Base-by-base conservation (phyloP, 1,140 invertebrate species). In the Bombus confusus region DNA sequence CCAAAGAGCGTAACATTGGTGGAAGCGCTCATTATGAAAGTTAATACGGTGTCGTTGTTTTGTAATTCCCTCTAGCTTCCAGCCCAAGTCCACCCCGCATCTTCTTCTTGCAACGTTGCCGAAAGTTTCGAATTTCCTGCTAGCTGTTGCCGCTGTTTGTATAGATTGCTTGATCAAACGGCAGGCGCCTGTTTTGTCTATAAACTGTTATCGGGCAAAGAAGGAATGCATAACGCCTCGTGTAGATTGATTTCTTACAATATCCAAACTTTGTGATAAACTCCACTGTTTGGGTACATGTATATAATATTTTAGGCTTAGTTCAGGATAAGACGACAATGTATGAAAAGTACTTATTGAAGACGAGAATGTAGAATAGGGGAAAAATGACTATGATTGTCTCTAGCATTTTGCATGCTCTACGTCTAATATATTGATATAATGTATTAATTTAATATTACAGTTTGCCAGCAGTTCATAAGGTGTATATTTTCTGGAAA, bases 1-100 rank as follows among this genome's bases (percentile, higher is more conserved):
- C 94, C 93, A 94, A 94, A 90, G 91, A 90, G 91, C 91, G 91
- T 91, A 93, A 92, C 93, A 92, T 91, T 87, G 92, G 91, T 84
- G 87, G 86, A 39, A 68, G 78, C 85, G 88, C 92, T 94, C 93
- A 94, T 94, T 94, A 94, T 92, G 90, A 94, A 94, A 93, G 92
- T 93, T 94, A 93, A 94, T 94, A 91, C 90, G 76, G 79, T 87
- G 90, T 91, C 90, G 91, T 91, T 94, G 92, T 94, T 94, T 94
- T 94, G 92, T 87, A 93, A 94, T 94, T 92, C 85, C 62, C 90
- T 64, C 34, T 66, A 57, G 78, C n/a, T 37, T 80, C 75, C 41
- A 68, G 10, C n/a, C 10, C 28, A 31, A 41, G 34, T 37, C 34
- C 39, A 9, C 59, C 66, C 79, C 87, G 73, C 81, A 87, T 85